Conservation (phyloP, 2,113 vertebrate species). For the Carassius carassius region DNA sequence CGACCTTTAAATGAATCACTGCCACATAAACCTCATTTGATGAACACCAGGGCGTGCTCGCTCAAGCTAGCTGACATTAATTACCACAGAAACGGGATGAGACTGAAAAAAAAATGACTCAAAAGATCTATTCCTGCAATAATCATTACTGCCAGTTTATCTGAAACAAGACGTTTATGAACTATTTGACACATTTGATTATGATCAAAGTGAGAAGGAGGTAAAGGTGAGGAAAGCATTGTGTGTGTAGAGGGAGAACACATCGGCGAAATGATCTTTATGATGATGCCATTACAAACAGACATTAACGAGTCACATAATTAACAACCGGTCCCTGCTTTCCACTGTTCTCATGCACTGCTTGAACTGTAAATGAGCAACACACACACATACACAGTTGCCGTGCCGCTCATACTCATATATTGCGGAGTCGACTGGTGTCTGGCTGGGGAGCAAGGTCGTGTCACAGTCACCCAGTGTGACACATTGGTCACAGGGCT, state of each 20-base stretch:
- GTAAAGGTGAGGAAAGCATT: neutral
- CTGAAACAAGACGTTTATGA: conserved; percentile 40
- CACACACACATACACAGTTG: neutral
- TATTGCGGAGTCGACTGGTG: conserved; percentile 38
- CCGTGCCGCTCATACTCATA: neutral
- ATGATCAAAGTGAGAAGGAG: conserved; percentile 10
- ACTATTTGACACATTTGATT: conserved; percentile 35
- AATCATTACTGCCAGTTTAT: conserved; percentile 35
- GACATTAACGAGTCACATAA: conserved; percentile 16
- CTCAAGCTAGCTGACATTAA: conserved; percentile 31
- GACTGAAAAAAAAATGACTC: neutral
- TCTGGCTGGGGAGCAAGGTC: conserved; percentile 59
- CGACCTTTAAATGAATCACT: conserved; percentile 45
- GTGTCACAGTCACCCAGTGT: conserved; percentile 51
- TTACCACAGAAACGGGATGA: conserved; percentile 28
- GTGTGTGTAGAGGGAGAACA: neutral
- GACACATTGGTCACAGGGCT: conserved; percentile 55
- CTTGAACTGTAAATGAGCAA: conserved; percentile 31
- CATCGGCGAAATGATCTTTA: neutral
- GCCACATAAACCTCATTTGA: conserved; percentile 45
- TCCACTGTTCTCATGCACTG: conserved; percentile 7
- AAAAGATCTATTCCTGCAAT: conserved; percentile 37
- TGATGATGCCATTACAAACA: conserved; percentile 12
- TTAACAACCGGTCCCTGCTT: neutral
- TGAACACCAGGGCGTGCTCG: conserved; percentile 34